Percentiles rank a stretch among this genome's conserved stretches.
Conservation (phyloP, 2,888 invertebrate genomes). For the Drosophila leonis region DNA sequence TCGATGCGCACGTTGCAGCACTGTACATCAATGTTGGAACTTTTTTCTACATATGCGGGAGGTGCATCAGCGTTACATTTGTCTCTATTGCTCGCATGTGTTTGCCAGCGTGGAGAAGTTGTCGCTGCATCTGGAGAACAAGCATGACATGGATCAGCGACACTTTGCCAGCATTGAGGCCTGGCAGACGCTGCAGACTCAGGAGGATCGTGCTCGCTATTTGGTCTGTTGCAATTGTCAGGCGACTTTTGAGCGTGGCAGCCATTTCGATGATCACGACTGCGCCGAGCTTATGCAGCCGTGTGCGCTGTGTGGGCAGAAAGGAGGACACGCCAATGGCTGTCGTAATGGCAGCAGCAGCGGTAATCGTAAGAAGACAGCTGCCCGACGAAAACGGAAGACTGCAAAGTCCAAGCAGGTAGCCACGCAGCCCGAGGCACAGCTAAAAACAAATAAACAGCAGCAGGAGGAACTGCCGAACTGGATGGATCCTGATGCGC, state of each 20-base stretch:
- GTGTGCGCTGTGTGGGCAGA: slow-evolving; percentile 84
- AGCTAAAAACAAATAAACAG: background rate
- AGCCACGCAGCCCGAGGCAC: background rate
- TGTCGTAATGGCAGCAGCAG: slow-evolving; percentile 74
- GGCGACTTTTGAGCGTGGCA: slow-evolving; percentile 91
- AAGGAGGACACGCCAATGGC: slow-evolving; percentile 82
- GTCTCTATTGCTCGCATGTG: slow-evolving; percentile 93
- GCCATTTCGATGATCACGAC: slow-evolving; percentile 91
- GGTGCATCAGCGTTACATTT: slow-evolving; percentile 92
- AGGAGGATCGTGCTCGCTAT: slow-evolving; percentile 87
- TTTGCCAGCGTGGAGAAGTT: slow-evolving; percentile 93
- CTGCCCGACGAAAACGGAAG: slow-evolving; percentile 29
- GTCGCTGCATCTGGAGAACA: slow-evolving; percentile 91
- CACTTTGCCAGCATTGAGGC: slow-evolving; percentile 88
- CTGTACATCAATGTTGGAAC: slow-evolving; percentile 95
- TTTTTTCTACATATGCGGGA: slow-evolving; percentile 94
- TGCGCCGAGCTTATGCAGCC: slow-evolving; percentile 86
- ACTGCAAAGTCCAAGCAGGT: slow-evolving; percentile 22
- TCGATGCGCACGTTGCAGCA: slow-evolving; percentile 92
- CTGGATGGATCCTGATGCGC: slow-evolving; percentile 1
- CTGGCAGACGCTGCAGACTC: slow-evolving; percentile 86
- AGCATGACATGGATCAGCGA: slow-evolving; percentile 91
- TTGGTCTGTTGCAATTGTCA: slow-evolving; percentile 93
- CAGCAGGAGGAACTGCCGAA: slow-evolving; percentile 7
- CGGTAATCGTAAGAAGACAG: slow-evolving; percentile 35